Evolutionary conservation across 2,113 vertebrate species (phyloP).

Genomic region (Carettochelys insculpta): DNA sequence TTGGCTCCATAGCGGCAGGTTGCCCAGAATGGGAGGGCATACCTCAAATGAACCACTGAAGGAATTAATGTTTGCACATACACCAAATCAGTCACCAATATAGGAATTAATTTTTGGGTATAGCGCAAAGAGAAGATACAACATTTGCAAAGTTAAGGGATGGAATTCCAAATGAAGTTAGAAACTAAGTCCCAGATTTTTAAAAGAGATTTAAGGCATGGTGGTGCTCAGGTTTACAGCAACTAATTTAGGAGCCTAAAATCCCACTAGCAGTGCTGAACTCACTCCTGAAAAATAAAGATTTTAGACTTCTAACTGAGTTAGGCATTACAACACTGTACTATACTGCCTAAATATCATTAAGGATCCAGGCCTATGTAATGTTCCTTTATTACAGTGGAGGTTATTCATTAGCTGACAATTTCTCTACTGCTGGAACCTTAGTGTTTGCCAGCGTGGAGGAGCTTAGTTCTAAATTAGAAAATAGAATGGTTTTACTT

Average conservation of each 20-base stretch:
- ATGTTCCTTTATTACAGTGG: neutral
- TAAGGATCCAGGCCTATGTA: neutral
- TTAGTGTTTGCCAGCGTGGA: neutral
- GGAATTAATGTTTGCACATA: too few relatives aligned
- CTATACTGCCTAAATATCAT: neutral
- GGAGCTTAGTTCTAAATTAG: neutral
- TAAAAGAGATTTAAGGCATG: neutral
- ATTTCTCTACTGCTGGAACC: neutral
- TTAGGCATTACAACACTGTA: neutral
- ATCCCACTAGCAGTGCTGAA: too few relatives aligned
- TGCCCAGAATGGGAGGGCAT: neutral
- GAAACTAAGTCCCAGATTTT: neutral
- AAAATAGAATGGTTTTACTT: neutral
- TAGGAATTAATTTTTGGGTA: neutral
- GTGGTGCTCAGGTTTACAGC: neutral
- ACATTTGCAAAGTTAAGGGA: neutral
- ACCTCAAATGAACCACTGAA: neutral
- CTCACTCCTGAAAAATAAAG: neutral
- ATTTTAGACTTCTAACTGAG: neutral
- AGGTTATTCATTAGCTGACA: neutral
- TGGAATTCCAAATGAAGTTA: neutral
- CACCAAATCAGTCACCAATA: neutral
- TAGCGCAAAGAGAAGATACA: neutral
- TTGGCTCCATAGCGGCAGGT: neutral
- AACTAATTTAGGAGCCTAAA: neutral